Base-by-base conservation (phyloP, 1,140 invertebrate genomes). In the Drosophila bocki region DNA sequence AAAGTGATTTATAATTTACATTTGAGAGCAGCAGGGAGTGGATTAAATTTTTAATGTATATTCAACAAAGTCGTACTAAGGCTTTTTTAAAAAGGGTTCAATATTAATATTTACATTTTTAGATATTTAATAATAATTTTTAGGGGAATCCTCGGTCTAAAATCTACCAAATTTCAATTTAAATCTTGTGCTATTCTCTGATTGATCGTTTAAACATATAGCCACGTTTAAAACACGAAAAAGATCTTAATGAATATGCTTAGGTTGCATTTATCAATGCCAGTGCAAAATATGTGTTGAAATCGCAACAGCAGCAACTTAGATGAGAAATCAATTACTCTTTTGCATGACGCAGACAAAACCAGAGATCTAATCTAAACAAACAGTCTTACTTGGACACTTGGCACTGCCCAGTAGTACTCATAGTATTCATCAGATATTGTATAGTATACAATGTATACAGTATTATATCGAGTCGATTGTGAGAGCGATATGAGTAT, bases 291-390 rank as follows among this genome's bases (percentile, higher is more conserved):
- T 17, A 32, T 32, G 39, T 74, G 26, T 39, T 35, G 37, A 57
- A 65, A 53, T 65, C 26, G 32, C 58, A 56, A 69, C 37, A 42
- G 17, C 44, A 64, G 32, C 44, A 64, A 51, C 50, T 22, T 57
- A 57, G 48, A 56, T 50, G 13, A 29, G 45, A 39, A 71, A 71
- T 70, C 65, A 71, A 71, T 71, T 72, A 74, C 32, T 74, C 54
- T 72, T 60, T 44, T 68, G 13, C 44, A 42, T 50, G 69, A 72
- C 54, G 67, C 42, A 22, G 19, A 41, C 47, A 41, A 61, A 61
- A 41, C 32, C 41, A 75, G 50, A 63, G 42, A 47, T 41, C 57
- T 63, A 75, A 75, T 75, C 71, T 48, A 75, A 75, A 32, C 69
- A 62, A 54, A 75, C 58, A 63, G 41, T 48, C 70, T 48, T 58